Base-by-base conservation (phyloP, 1,140 invertebrate species). In the Caenorhabditis briggsae region DNA sequence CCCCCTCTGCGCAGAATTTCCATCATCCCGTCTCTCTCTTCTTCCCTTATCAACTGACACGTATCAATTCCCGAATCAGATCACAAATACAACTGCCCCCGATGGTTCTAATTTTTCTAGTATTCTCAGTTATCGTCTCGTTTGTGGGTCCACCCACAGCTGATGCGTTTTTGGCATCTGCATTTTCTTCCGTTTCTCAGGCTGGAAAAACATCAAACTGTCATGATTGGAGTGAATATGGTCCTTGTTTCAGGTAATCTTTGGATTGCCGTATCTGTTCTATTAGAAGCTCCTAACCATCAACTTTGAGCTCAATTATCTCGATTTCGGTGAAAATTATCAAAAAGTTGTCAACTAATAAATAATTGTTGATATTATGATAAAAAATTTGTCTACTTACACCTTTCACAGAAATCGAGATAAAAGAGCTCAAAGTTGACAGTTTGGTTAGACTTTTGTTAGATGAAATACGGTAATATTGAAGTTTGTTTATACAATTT, bases 181-280 rank as follows among this genome's bases (percentile, higher is more conserved):
- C 89, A 25, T 90, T 90, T 84, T 90, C 89, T 8, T 90, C 89
- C 1, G 86, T 90, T 9, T 86, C 89, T 5, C 85, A 88, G 18
- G 84, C 85, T 25, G 86, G 83, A 23, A 87, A 84, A 64, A 87
- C 86, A 7, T 70, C 82, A 12, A 87, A 87, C 56, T 86, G 89
- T 85, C 48, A 87, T 25, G 82, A 90, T 82, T 90, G 89, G 89
- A 88, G 87, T 74, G 89, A 90, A 25, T 90, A 90, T 82, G 89
- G 89, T 3, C 89, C 89, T 3, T 90, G 89, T 82, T 87, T 83
- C 53, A 87, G 82, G 82, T 87, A 33, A 85, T 7, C 18, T 61
- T 11, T 8, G 14, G 25, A 53, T 20, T 48, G 11, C 16, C 11
- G 2, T 2, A 2, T 43, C 41, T 14, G 14, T 9, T 16, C n/a